phyloP scores from a whole-genome alignment of 2,888 invertebrate species.

The Thecocarcelia acutangulata region DNA sequence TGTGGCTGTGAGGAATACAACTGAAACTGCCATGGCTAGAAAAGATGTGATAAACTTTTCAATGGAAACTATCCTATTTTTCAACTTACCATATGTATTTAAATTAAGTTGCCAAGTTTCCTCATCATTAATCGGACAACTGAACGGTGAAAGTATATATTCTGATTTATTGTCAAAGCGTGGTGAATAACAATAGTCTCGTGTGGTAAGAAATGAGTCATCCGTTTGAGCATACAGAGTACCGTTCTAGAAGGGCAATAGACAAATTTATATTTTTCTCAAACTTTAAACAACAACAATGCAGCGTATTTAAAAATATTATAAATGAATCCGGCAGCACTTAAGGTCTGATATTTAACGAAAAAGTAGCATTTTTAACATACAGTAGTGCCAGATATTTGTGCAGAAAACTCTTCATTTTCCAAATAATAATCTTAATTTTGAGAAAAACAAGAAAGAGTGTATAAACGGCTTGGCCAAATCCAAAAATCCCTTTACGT shows the following conservation, averaged over 20 bases:
- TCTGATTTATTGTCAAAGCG: constrained; percentile 3
- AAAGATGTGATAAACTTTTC: background rate
- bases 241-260: constrained; percentile 37
- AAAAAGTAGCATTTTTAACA: no score
- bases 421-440: no score
- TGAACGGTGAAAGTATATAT: constrained; percentile 63
- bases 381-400: no score
- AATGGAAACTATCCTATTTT: background rate
- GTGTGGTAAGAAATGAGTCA: constrained; percentile 17
- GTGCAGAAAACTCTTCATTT: no score
- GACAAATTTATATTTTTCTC: no score
- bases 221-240: constrained; percentile 34
- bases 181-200: constrained; percentile 68
- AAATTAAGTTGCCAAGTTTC: constrained; percentile 13
- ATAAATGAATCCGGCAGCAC: no score
- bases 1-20: constrained; percentile 86
- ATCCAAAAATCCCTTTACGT: no score
- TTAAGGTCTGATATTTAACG: no score
- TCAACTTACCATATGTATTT: constrained; percentile 57
- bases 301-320: no score
- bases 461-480: no score
- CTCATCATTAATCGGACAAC: constrained; percentile 55
- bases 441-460: no score
- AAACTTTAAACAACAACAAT: no score
- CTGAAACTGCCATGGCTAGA: constrained; percentile 85